Base-by-base conservation (phyloP, 2,113 vertebrate genomes). In the Redunca redunca region DNA sequence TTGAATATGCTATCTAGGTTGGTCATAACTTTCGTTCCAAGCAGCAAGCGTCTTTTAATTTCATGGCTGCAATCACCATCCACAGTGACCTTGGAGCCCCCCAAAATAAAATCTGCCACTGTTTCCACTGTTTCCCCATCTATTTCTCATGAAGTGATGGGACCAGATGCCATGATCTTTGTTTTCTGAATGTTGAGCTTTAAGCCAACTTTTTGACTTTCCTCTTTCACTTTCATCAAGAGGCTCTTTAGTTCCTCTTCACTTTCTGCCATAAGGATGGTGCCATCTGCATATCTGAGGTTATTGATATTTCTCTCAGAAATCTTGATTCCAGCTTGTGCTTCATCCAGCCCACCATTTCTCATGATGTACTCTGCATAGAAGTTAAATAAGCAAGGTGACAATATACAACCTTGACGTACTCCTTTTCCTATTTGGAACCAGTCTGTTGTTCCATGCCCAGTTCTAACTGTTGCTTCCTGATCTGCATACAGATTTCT, bases 51-150 rank as follows among this genome's bases (percentile, higher is more conserved):
- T 71, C 64, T 71, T 36, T 71, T 71, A 71, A 71, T 23, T 71
- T 71, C 64, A 71, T 71, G n/a, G n/a, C 19, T 71, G 9, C 19
- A 21, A 11, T 36, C 64, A 71, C n/a, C n/a, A 71, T 36, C 10
- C 0, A 0, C 17, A 71, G 64, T 36, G 64, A 71, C 2, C 9
- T 71, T 71, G 64, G n/a, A 71, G n/a, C 5, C 64, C 17, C 4
- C 2, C 2, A 36, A 71, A 36, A 36, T 71, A 71, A 67, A 36
- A n/a, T 71, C n/a, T 36, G 17, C 9, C n/a, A 36, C 64, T 71
- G 16, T n/a, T 67, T 67, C 64, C 64, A 67, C 62, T 67, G 64
- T 36, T 36, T 71, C 64, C 33, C n/a, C 64, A 36, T 71, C 17
- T 71, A 71, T 36, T 71, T 36, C 4, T 1, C 9, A 71, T 36